Evolutionary conservation across 2,113 vertebrate genomes (phyloP).

Genomic region (Bufo gargarizans): DNA sequence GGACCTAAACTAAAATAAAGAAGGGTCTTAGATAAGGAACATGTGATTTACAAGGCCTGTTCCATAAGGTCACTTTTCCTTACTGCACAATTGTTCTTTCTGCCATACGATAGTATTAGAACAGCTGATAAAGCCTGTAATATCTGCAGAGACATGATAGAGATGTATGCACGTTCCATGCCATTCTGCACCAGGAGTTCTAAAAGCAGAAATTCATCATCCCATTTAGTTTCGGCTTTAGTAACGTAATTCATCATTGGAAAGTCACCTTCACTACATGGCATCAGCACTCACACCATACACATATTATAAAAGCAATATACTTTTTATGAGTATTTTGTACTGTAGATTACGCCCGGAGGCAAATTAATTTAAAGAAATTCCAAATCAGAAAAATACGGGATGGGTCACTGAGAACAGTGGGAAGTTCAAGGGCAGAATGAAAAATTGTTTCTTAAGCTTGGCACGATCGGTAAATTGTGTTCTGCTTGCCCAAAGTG

Average conservation of each 20-base stretch:
- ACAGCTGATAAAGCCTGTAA: slow-evolving; percentile 57
- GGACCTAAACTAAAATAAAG: slow-evolving; percentile 66
- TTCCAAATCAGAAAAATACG: not conserved
- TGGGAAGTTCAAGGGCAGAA: not conserved
- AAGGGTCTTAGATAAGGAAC: slow-evolving; percentile 58
- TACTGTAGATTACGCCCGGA: slow-evolving; percentile 10
- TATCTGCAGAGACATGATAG: slow-evolving; percentile 64
- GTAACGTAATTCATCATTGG: slow-evolving; percentile 28
- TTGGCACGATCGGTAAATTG: too few relatives aligned
- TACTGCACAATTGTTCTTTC: slow-evolving; percentile 64
- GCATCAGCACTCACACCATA: not conserved
- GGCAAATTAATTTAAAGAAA: not conserved
- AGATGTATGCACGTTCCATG: slow-evolving; percentile 59
- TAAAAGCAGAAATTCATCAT: slow-evolving; percentile 53
- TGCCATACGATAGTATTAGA: slow-evolving; percentile 54
- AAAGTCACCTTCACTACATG: slow-evolving; percentile 70
- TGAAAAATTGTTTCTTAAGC: not conserved
- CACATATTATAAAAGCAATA: slow-evolving; percentile 26
- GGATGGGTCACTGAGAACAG: not conserved
- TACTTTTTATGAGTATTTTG: slow-evolving; percentile 37
- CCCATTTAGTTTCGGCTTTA: slow-evolving; percentile 56
- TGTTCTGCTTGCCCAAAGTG: too few relatives aligned
- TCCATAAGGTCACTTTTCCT: slow-evolving; percentile 69
- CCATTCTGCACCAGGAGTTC: slow-evolving; percentile 30
- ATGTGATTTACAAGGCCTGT: slow-evolving; percentile 69